A percentile compares a stretch with the other conserved stretches of the same genome.
Conservation (phyloP, 2,888 invertebrate species). For the Esperia sulphurella region DNA sequence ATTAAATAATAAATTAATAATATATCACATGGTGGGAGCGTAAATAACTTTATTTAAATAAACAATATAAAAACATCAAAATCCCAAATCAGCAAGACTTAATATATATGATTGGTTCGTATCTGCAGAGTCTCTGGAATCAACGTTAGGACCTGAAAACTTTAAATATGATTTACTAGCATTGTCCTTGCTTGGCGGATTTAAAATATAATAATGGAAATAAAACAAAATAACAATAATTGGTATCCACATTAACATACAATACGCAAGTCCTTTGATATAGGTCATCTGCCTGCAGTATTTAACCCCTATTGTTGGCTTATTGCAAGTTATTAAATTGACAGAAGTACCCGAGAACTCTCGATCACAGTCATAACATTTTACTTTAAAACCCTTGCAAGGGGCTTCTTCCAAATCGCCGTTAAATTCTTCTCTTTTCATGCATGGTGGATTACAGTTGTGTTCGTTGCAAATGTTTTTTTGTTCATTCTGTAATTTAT, state of each 20-base stretch:
- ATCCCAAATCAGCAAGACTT: conserved; percentile 49
- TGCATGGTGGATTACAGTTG: background rate
- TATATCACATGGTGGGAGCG: too few relatives aligned
- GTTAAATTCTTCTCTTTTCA: background rate
- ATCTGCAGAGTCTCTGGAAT: background rate
- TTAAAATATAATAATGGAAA: conserved; percentile 26
- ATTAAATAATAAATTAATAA: too few relatives aligned
- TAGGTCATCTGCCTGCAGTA: conserved; percentile 30
- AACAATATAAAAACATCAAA: conserved; percentile 26
- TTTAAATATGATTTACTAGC: too few relatives aligned
- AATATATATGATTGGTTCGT: background rate
- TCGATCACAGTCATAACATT: background rate
- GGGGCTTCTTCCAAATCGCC: background rate
- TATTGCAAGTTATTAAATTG: background rate
- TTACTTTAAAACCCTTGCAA: background rate
- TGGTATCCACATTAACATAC: conserved; percentile 50
- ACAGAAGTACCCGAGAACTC: background rate
- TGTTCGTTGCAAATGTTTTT: background rate
- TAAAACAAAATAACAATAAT: conserved; percentile 34
- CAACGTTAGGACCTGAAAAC: too few relatives aligned
- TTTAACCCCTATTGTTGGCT: conserved; percentile 2
- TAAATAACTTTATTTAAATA: background rate
- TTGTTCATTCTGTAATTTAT: background rate
- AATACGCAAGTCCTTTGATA: conserved; percentile 44
- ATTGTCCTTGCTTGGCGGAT: background rate